Evolutionary conservation across 2,888 invertebrate genomes (phyloP).

Genomic region (Druceiella hillmani): DNA sequence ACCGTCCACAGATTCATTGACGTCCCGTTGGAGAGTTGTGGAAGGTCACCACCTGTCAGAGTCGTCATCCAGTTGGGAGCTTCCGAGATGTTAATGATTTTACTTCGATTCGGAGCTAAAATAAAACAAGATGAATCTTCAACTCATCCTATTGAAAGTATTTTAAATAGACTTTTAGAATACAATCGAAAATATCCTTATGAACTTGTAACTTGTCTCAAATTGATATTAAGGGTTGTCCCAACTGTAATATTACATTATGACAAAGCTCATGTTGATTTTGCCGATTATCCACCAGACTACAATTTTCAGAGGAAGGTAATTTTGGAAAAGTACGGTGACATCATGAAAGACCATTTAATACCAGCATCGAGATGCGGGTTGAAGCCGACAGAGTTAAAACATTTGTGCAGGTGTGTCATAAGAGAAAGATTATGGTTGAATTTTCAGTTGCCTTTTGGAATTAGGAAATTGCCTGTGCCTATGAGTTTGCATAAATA

Average conservation of each 20-base stretch:
- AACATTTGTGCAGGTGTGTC: constrained; percentile 68
- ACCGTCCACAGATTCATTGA: constrained; percentile 61
- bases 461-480: constrained; percentile 62
- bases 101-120: constrained; percentile 66
- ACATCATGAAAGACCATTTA: constrained; percentile 53
- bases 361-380: constrained; percentile 58
- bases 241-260: constrained; percentile 51
- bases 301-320: constrained; percentile 45
- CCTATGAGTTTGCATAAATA: constrained; percentile 64
- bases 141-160: constrained; percentile 57
- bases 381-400: constrained; percentile 60
- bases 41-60: constrained; percentile 64
- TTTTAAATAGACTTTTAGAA: constrained; percentile 60
- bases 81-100: constrained; percentile 68
- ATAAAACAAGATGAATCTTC: constrained; percentile 53
- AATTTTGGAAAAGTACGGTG: constrained; percentile 40
- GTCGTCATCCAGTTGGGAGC: constrained; percentile 70
- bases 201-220: constrained; percentile 64
- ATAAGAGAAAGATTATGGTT: constrained; percentile 60
- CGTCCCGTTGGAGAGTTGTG: constrained; percentile 77
- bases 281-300: constrained; percentile 36
- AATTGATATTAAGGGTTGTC: constrained; percentile 60
- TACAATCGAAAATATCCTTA: constrained; percentile 60
- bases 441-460: constrained; percentile 69
- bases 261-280: constrained; percentile 33